phyloP scores from a whole-genome alignment of 2,113 vertebrate species.

The Leptobrachium ailaonicum region DNA sequence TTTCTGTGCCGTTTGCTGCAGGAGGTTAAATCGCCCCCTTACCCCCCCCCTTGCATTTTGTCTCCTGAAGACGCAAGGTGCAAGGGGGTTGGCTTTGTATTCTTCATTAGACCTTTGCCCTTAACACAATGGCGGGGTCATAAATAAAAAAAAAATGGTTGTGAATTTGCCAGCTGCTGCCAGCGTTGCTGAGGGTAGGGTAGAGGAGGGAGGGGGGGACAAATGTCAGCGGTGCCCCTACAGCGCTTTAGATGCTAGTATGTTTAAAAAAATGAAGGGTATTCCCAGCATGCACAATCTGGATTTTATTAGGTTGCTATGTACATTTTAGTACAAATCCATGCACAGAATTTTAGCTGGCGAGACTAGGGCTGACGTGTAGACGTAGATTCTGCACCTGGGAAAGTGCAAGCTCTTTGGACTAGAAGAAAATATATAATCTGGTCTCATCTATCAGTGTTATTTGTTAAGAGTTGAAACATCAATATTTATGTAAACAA shows the following conservation, averaged over 20 bases:
- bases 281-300: too few species aligned
- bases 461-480: too few species aligned
- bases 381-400: too few species aligned
- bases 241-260: not conserved
- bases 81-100: conserved; percentile 10
- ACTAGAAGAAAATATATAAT: too few species aligned
- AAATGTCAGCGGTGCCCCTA: not conserved
- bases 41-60: not conserved
- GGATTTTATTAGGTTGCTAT: too few species aligned
- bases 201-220: not conserved
- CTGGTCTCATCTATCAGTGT: too few species aligned
- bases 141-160: conserved; percentile 33
- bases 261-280: too few species aligned
- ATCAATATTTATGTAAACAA: too few species aligned
- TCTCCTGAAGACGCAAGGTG: conserved; percentile 28
- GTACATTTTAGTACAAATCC: too few species aligned
- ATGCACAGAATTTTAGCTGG: too few species aligned
- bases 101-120: conserved; percentile 44
- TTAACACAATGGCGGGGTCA: conserved; percentile 65
- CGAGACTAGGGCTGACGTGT: too few species aligned
- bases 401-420: too few species aligned
- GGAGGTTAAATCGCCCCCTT: not conserved
- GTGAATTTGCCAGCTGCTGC: conserved; percentile 33
- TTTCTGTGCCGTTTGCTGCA: not conserved
- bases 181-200: conserved; percentile 18